Conservation (phyloP, 2,797 vertebrate species). For the Eulemur mongoz region DNA sequence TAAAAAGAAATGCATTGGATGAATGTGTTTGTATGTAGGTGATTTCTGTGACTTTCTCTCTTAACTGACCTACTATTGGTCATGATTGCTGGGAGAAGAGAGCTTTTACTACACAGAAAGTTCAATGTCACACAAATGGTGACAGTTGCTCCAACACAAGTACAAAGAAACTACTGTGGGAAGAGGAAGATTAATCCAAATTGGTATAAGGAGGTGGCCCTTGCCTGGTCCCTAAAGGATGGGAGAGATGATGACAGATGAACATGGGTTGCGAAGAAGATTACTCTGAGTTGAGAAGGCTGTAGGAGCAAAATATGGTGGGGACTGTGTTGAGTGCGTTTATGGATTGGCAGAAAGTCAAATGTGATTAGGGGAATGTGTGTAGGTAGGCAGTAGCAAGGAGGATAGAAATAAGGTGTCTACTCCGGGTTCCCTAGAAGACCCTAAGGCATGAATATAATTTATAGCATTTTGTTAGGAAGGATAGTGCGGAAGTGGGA, state of each 20-base stretch:
- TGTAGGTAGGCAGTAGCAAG: background rate
- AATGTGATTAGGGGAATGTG: background rate
- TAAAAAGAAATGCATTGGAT: background rate
- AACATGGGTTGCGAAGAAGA: background rate
- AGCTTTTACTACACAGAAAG: background rate
- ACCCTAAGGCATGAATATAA: background rate
- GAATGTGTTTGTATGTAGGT: background rate
- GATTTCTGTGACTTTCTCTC: background rate
- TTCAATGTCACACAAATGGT: background rate
- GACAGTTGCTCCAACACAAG: background rate
- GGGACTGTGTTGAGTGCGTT: background rate
- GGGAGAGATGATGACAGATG: background rate
- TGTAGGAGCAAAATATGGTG: background rate
- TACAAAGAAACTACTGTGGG: background rate
- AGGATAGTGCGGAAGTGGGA: background rate
- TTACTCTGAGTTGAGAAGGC: background rate
- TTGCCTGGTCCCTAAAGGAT: background rate
- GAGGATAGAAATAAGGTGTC: background rate
- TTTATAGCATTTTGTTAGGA: background rate
- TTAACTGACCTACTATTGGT: background rate
- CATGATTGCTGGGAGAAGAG: background rate
- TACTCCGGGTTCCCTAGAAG: background rate
- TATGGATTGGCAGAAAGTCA: background rate
- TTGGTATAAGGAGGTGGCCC: background rate
- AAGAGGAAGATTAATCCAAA: slow-evolving; percentile 1